Evolutionary conservation across 2,113 vertebrate genomes (phyloP).

Genomic region (Motacilla tschutschensis): DNA sequence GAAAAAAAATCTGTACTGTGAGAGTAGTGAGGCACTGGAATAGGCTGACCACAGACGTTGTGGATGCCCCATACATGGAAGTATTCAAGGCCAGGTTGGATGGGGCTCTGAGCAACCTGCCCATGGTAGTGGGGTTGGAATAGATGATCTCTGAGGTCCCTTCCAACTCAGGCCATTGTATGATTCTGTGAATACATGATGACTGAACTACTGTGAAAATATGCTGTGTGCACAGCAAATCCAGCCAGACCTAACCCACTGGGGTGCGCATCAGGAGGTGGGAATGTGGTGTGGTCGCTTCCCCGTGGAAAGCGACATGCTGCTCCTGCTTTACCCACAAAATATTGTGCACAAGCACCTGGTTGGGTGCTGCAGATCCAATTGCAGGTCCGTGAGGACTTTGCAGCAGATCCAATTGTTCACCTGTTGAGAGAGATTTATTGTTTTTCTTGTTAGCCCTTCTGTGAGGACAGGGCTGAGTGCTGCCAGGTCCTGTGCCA

Average conservation of each 20-base stretch:
- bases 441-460: background rate
- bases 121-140: background rate
- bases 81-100: background rate
- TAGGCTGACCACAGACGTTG: background rate
- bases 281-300: fast-evolving
- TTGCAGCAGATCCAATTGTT: background rate
- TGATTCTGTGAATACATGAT: background rate
- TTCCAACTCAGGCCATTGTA: background rate
- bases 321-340: background rate
- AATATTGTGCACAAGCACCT: background rate
- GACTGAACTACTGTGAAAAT: background rate
- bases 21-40: background rate
- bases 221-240: background rate
- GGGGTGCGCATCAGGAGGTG: no score
- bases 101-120: background rate
- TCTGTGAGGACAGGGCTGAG: background rate
- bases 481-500: fast-evolving
- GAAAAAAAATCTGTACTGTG: background rate
- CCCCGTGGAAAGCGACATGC: fast-evolving
- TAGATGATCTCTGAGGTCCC: background rate
- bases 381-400: fast-evolving
- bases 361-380: background rate
- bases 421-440: no score
- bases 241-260: fast-evolving
- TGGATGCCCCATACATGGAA: background rate